phyloP scores from a whole-genome alignment of 2,113 vertebrate genomes.

The Protobothrops mucrosquamatus region DNA sequence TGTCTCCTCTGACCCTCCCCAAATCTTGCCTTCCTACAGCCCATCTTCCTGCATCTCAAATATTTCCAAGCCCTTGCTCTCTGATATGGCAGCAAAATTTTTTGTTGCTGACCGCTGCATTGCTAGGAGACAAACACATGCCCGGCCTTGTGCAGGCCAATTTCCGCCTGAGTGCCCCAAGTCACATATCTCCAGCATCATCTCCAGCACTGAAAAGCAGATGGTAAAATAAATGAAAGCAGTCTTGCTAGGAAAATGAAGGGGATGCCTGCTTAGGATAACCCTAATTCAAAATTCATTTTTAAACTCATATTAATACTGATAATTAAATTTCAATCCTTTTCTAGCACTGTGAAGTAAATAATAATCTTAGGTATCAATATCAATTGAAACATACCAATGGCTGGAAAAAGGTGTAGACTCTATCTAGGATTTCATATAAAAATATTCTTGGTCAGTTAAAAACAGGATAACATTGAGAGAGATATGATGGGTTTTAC shows the following conservation, averaged over 20 bases:
- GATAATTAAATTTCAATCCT: neutral
- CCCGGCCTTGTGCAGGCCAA: conserved; percentile 63
- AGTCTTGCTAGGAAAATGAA: conserved; percentile 51
- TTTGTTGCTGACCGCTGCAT: conserved; percentile 69
- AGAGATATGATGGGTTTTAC: neutral
- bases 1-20: neutral
- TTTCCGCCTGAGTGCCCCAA: conserved; percentile 68
- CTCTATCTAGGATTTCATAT: neutral
- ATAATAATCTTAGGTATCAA: neutral
- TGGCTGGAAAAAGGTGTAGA: neutral
- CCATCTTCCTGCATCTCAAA: conserved; percentile 52
- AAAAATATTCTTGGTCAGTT: neutral
- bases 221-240: conserved; percentile 63
- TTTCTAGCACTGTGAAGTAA: conserved; percentile 19
- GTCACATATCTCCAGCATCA: conserved; percentile 65
- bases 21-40: conserved; percentile 1
- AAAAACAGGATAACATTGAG: neutral
- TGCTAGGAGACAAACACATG: conserved; percentile 68
- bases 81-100: conserved; percentile 57
- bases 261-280: conserved; percentile 48
- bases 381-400: conserved; percentile 29
- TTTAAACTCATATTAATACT: conserved; percentile 2
- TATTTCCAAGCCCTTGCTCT: conserved; percentile 53
- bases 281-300: conserved; percentile 13
- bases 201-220: conserved; percentile 67